These are phyloP conservation scores for Plagiodera versicolora DNA, from an alignment of 2,888 invertebrate genomes.

Conservation along the genomic window DNA sequence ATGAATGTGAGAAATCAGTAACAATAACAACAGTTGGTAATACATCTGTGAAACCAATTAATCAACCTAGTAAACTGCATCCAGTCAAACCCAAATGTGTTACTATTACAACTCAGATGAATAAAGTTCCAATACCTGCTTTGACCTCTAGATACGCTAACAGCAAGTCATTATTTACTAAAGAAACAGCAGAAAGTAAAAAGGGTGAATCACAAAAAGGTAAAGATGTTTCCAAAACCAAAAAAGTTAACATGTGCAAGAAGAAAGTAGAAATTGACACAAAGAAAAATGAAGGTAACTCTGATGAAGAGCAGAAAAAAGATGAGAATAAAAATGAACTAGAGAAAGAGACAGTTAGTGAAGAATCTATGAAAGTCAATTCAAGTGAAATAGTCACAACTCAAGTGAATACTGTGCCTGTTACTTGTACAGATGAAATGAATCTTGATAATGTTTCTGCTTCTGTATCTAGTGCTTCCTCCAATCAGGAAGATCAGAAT, in stretches of 20 bases:
- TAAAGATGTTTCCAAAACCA: conserved; percentile 2
- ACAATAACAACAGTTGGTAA: too few relatives aligned
- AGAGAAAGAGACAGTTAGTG: neutral
- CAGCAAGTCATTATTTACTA: conserved; percentile 6
- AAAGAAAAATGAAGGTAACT: neutral
- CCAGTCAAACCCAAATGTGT: conserved; percentile 37
- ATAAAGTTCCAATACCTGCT: conserved; percentile 55
- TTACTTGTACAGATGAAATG: neutral
- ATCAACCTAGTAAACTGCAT: conserved; percentile 5
- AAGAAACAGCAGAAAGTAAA: conserved; percentile 8
- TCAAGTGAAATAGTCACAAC: neutral
- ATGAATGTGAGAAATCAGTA: neutral
- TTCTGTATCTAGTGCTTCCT: neutral
- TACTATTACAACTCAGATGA: conserved; percentile 51
- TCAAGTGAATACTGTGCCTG: neutral
- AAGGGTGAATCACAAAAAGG: conserved; percentile 13
- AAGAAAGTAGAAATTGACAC: neutral
- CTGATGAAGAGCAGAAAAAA: neutral
- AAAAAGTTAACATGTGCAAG: conserved; percentile 11
- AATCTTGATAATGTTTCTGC: neutral
- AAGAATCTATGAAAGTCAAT: neutral
- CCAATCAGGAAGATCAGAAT: too few relatives aligned
- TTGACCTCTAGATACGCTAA: conserved; percentile 46
- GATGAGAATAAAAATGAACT: conserved; percentile 20
- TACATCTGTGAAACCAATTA: too few relatives aligned